A percentile compares a stretch with the other conserved stretches of the same genome.
Evolutionary conservation across 1,140 invertebrate genomes (phyloP).

Genomic region (Heliothis subflexa): DNA sequence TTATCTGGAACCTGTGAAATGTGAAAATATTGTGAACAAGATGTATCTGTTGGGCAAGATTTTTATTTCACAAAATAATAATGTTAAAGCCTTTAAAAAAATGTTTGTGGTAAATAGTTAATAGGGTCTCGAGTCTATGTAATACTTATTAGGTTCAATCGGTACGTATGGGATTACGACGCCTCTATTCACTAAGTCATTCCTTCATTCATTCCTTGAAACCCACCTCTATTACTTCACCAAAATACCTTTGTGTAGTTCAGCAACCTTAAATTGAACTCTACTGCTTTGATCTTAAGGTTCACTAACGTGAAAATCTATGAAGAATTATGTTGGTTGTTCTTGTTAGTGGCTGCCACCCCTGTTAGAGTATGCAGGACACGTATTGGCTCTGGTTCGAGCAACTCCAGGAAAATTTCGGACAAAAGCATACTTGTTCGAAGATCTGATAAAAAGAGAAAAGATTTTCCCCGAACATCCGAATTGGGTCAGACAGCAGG

Average conservation of each 20-base stretch:
- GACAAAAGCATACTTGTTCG: conserved; percentile 29
- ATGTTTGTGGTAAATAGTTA: too few species aligned
- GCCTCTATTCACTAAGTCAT: conserved; percentile 44
- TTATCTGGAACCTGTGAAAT: too few species aligned
- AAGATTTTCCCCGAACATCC: conserved; percentile 12
- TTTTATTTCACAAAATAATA: too few species aligned
- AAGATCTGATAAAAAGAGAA: conserved; percentile 32
- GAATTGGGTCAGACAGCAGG: conserved; percentile 27
- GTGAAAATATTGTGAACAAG: too few species aligned
- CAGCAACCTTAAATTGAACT: background rate
- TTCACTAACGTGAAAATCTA: background rate
- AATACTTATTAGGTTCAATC: conserved; percentile 5
- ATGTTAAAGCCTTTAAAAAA: too few species aligned
- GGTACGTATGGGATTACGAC: conserved; percentile 5
- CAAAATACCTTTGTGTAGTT: background rate
- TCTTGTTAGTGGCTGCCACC: conserved; percentile 34
- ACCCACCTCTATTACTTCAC: conserved; percentile 27
- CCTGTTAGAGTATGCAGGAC: conserved; percentile 16
- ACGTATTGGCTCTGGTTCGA: conserved; percentile 22
- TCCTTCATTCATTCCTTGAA: conserved; percentile 36
- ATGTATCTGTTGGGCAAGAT: too few species aligned
- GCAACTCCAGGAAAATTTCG: conserved; percentile 22
- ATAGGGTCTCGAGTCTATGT: background rate
- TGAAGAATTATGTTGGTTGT: background rate
- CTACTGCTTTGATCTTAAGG: background rate